Percentiles rank a stretch among this genome's conserved stretches.
These are phyloP conservation scores for Oscheius sp. DNA, from an alignment of 2,888 invertebrate species.

Conservation along the genomic window DNA sequence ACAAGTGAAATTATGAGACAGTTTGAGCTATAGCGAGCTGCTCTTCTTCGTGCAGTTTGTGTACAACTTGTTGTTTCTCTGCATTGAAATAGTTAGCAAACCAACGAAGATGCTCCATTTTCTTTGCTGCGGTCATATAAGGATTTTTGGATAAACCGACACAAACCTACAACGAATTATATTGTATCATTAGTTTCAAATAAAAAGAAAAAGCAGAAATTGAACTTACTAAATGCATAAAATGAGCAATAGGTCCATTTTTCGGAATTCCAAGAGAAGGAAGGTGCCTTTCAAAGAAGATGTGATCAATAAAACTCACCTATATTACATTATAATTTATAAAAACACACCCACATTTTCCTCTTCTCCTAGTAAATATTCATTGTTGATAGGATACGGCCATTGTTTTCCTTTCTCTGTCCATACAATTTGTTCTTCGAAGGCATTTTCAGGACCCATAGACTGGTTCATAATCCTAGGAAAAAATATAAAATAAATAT, in stretches of 20 bases:
- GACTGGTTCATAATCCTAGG: slow-evolving; percentile 57
- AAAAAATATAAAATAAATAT: background rate
- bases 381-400: slow-evolving; percentile 97
- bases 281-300: slow-evolving; percentile 88
- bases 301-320: slow-evolving; percentile 89
- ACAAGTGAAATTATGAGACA: slow-evolving; percentile 31
- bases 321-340: slow-evolving; percentile 31
- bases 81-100: slow-evolving; percentile 79
- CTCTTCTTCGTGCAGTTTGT: slow-evolving; percentile 59
- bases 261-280: slow-evolving; percentile 85
- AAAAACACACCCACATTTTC: slow-evolving; percentile 70
- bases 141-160: slow-evolving; percentile 91
- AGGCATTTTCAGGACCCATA: slow-evolving; percentile 80
- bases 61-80: slow-evolving; percentile 58
- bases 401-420: slow-evolving; percentile 93
- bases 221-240: slow-evolving; percentile 84
- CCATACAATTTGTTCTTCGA: slow-evolving; percentile 92
- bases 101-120: slow-evolving; percentile 90
- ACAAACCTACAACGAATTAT: slow-evolving; percentile 43
- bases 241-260: slow-evolving; percentile 90
- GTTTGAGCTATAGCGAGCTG: slow-evolving; percentile 53
- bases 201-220: background rate
- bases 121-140: slow-evolving; percentile 87
- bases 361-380: slow-evolving; percentile 78
- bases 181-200: background rate